These are phyloP conservation scores for Reinhardtius hippoglossoides DNA, from an alignment of 2,113 vertebrate species.

Conservation along the genomic window DNA sequence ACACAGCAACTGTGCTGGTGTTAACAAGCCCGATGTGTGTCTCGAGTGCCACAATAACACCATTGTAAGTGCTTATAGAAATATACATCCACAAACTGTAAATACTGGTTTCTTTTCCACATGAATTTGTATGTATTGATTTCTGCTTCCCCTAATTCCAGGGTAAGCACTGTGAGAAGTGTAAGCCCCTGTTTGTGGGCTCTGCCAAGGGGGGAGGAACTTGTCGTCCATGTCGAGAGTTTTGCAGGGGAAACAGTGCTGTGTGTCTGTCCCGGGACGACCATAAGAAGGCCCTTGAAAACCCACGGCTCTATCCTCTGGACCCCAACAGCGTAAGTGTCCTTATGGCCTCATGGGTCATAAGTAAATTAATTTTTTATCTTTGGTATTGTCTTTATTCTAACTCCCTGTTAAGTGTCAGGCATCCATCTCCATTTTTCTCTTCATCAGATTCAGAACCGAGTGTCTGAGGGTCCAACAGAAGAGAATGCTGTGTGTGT, in stretches of 20 bases:
- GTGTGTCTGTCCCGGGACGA: constrained; percentile 89
- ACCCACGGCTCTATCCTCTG: constrained; percentile 83
- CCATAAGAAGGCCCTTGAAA: constrained; percentile 81
- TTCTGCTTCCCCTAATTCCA: constrained; percentile 47
- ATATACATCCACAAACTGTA: background rate
- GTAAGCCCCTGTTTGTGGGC: constrained; percentile 90
- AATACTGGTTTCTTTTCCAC: background rate
- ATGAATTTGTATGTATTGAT: background rate
- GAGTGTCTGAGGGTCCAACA: constrained; percentile 88
- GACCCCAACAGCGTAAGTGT: constrained; percentile 82
- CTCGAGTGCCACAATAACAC: constrained; percentile 92
- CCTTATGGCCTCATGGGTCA: background rate
- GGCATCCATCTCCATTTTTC: background rate
- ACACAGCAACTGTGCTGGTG: constrained; percentile 90
- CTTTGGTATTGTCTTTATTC: background rate
- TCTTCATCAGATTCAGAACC: constrained; percentile 83
- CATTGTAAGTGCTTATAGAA: constrained; percentile 70
- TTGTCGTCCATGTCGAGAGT: constrained; percentile 88
- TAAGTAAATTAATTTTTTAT: background rate
- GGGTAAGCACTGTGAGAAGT: constrained; percentile 92
- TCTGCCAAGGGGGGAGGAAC: constrained; percentile 87
- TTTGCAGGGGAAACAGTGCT: constrained; percentile 89
- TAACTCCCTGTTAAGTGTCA: background rate
- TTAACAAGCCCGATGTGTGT: constrained; percentile 86
- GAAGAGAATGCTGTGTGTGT: constrained; percentile 90